These are phyloP conservation scores for Psilopsiagon aymara DNA, from an alignment of 2,113 vertebrate genomes.

Conservation along the genomic window DNA sequence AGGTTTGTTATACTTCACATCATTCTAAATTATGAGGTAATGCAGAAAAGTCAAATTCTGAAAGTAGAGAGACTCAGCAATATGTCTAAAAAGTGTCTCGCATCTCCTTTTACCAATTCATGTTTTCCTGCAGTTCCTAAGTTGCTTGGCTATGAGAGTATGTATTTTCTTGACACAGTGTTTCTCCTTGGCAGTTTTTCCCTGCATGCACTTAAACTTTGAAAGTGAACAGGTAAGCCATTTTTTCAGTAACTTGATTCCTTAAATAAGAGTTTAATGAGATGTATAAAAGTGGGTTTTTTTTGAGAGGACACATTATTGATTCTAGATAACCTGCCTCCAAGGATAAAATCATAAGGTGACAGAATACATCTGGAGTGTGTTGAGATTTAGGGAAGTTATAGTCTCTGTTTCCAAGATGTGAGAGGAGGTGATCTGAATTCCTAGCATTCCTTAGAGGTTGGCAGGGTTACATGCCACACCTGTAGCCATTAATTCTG, in stretches of 20 bases:
- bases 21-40: neutral
- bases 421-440: neutral
- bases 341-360: neutral
- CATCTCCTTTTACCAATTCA: neutral
- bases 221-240: neutral
- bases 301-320: neutral
- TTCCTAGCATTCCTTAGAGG: neutral
- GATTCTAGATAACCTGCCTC: neutral
- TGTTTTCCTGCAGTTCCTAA: neutral
- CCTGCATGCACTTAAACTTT: neutral
- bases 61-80: neutral
- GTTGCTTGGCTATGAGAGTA: neutral
- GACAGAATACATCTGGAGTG: neutral
- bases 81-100: neutral
- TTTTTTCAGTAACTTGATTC: neutral
- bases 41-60: neutral
- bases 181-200: neutral
- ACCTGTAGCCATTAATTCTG: neutral
- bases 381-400: neutral
- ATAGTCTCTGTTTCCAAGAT: neutral
- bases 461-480: accelerated
- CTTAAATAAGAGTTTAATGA: neutral
- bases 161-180: neutral
- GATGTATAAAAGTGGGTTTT: neutral
- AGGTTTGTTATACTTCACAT: neutral